A percentile compares a stretch with the other conserved stretches of the same genome.
phyloP scores from a whole-genome alignment of 2,888 invertebrate genomes.

The Eristalis pertinax region DNA sequence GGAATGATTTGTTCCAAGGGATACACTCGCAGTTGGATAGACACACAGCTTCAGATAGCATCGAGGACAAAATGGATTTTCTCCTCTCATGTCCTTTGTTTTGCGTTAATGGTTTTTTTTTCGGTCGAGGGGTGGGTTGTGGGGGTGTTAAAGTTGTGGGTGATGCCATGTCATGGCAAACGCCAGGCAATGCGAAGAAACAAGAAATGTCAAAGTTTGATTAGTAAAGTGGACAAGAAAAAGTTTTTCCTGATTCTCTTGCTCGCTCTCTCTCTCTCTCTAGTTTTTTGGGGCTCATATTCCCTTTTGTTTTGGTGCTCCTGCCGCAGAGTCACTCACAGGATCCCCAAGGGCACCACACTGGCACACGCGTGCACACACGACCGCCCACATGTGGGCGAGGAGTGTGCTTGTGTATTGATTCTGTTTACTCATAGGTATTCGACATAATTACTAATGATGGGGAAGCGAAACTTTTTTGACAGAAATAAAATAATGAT shows the following conservation, averaged over 20 bases:
- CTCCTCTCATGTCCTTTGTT: slow-evolving; percentile 60
- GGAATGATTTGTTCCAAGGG: slow-evolving; percentile 5
- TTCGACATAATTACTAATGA: slow-evolving; percentile 70
- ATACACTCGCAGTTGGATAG: slow-evolving; percentile 5
- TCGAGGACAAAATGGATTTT: slow-evolving; percentile 67
- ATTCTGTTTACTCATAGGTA: slow-evolving; percentile 65
- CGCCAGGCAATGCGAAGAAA: slow-evolving; percentile 45
- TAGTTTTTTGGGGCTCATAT: not conserved
- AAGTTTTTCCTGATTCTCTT: slow-evolving; percentile 12
- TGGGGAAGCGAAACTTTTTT: slow-evolving; percentile 68
- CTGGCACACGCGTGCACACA: not conserved
- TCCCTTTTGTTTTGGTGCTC: slow-evolving; percentile 10
- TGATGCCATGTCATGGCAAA: slow-evolving; percentile 46
- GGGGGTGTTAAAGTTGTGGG: not conserved
- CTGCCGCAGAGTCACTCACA: not conserved
- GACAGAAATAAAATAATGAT: slow-evolving; percentile 72
- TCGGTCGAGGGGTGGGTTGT: not conserved
- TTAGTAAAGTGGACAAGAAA: slow-evolving; percentile 69
- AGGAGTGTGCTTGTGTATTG: slow-evolving; percentile 38
- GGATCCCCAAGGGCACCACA: not conserved
- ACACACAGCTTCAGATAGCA: slow-evolving; percentile 44
- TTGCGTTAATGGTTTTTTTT: slow-evolving; percentile 60
- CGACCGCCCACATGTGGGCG: slow-evolving; percentile 10
- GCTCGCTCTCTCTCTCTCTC: too few species aligned
- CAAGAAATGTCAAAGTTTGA: slow-evolving; percentile 71